phyloP scores from a whole-genome alignment of 1,140 invertebrate genomes.

The Planococcus citri region DNA sequence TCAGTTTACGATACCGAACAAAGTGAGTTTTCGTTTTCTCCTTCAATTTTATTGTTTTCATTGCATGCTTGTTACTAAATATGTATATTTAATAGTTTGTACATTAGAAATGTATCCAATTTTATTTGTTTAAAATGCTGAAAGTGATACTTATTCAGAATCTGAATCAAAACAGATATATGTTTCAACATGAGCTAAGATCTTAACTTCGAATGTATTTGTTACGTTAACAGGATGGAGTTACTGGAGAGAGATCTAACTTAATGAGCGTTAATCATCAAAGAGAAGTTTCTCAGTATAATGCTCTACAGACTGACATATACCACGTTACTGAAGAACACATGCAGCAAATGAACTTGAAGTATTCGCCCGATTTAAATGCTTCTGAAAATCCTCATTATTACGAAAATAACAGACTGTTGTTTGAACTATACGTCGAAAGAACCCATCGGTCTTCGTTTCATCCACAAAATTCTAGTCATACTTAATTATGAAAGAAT shows the following conservation, averaged over 20 bases:
- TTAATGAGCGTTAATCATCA: background rate
- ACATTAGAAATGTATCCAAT: no score
- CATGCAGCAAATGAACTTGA: constrained; percentile 27
- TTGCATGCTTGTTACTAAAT: no score
- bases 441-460: constrained; percentile 33
- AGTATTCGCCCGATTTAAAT: constrained; percentile 43
- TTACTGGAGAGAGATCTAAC: background rate
- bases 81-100: no score
- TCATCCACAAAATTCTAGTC: background rate
- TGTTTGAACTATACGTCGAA: constrained; percentile 46
- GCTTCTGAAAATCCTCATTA: constrained; percentile 47
- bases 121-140: no score
- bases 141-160: no score
- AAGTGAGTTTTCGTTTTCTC: no score
- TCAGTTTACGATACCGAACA: no score
- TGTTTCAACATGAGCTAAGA: no score
- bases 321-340: background rate
- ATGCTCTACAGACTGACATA: background rate
- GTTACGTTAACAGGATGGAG: background rate
- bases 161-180: no score
- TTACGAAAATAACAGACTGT: constrained; percentile 47
- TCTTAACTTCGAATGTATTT: no score
- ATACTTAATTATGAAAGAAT: background rate
- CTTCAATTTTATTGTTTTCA: no score
- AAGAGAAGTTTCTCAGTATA: background rate